Percentiles rank a stretch among this genome's conserved stretches.
These are phyloP conservation scores for Zosterops hypoxanthus DNA, from an alignment of 2,113 vertebrate species.

Conservation along the genomic window DNA sequence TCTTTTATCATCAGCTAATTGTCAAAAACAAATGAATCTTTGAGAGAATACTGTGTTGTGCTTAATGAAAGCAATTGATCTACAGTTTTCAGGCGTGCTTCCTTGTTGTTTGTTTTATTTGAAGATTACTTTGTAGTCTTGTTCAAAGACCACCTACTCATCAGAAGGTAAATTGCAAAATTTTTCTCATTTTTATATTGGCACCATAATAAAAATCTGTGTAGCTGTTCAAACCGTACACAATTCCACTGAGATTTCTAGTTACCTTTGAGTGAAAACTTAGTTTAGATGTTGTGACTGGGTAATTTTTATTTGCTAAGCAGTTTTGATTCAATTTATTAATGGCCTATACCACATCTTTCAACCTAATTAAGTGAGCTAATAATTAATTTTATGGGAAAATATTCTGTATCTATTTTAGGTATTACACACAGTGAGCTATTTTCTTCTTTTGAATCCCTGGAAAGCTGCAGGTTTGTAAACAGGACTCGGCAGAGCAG, in stretches of 20 bases:
- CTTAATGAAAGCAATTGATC: conserved; percentile 44
- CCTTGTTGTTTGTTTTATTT: background rate
- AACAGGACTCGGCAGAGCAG: conserved; percentile 17
- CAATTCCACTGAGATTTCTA: background rate
- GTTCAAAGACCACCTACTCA: conserved; percentile 40
- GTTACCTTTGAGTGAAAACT: background rate
- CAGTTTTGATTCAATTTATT: background rate
- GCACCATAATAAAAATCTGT: background rate
- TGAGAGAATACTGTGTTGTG: background rate
- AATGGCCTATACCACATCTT: background rate
- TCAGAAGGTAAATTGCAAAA: background rate
- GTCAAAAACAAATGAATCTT: background rate
- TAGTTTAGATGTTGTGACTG: background rate
- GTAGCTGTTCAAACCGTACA: background rate
- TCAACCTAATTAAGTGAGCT: background rate
- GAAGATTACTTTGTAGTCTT: conserved; percentile 51
- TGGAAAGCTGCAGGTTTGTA: conserved; percentile 19
- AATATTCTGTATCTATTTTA: background rate
- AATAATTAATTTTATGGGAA: background rate
- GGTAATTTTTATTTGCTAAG: background rate
- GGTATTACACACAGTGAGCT: background rate
- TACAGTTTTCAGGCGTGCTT: background rate
- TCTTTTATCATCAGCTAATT: conserved; percentile 30
- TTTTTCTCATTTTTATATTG: background rate
- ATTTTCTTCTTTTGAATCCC: background rate